Base-by-base conservation (phyloP, 2,888 invertebrate species). In the Harmothoe impar region DNA sequence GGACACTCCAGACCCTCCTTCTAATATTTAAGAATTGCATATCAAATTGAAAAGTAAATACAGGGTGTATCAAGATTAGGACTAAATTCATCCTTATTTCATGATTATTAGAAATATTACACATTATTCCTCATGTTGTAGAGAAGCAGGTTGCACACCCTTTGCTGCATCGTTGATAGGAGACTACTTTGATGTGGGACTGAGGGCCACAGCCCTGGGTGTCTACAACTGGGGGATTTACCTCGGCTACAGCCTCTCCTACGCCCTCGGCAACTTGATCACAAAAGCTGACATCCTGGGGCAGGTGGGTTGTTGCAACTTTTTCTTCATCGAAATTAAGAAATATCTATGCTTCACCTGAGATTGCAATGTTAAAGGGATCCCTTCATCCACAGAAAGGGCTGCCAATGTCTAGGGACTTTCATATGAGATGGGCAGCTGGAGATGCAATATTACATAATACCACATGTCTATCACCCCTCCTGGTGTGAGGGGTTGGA, bases 161-260 rank as follows among this genome's bases (percentile, higher is more conserved):
- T 95, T 95, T 93, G 95, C 95, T 0, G 94, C 94, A 0, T 94
- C 94, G 7, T 92, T 95, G 89, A 92, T 95, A 35, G 93, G 94
- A 10, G 95, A 95, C 89, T 94, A 94, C 89, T 95, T 94, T 91
- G 92, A 91, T 0, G 91, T 92, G 96, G 93, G 97, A 7, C 89
- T 93, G 94, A 97, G 98, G 91, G 98, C 98, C 0, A 96, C 98
- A 77, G 98, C 98, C 23, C 97, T 98, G 97, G 98, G 98, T 0
- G 97, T 99, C 92, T 98, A 98, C 96, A 98, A 98, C 96, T 98
- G 98, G 98, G 98, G 99, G 20, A 98, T 98, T 93, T 99, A 98
- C 94, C 98, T 98, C 54, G 98, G 98, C 0, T 98, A 98, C 94
- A 98, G 98, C 84, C 97, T 98, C 92, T 98, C 98, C 0, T 98